These are phyloP conservation scores for Rhizomys pruinosus DNA, from an alignment of 2,113 vertebrate species.

Conservation along the genomic window DNA sequence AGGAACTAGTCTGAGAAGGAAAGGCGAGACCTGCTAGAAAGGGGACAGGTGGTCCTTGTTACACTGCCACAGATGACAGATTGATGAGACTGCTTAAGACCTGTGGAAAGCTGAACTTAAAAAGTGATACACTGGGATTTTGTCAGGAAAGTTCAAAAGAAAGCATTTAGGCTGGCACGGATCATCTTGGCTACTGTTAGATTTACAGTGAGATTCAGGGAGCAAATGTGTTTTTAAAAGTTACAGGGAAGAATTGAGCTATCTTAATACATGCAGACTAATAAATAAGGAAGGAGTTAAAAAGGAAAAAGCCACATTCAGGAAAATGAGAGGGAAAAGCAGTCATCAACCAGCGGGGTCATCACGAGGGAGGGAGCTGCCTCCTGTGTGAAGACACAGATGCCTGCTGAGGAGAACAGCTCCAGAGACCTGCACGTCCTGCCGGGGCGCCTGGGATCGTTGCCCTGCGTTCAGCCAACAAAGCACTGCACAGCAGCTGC, in stretches of 20 bases:
- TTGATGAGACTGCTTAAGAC: neutral
- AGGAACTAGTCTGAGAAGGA: no score
- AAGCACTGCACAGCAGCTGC: no score
- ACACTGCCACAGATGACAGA: neutral
- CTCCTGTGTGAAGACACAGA: neutral
- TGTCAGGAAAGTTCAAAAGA: neutral
- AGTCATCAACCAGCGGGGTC: neutral
- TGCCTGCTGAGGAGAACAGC: accelerated
- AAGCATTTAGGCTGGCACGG: neutral
- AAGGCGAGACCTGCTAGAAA: neutral
- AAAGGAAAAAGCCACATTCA: neutral
- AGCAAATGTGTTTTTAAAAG: neutral
- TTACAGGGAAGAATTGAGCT: neutral
- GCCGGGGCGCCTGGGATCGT: neutral
- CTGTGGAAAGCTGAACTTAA: no score
- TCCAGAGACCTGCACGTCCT: no score
- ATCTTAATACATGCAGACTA: neutral
- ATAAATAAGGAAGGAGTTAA: neutral
- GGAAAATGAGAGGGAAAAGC: accelerated
- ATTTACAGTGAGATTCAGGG: neutral
- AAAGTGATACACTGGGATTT: no score
- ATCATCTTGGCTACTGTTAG: no score
- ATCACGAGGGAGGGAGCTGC: neutral
- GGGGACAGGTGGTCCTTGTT: neutral
- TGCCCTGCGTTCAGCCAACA: neutral